Evolutionary conservation across 1,140 invertebrate species (phyloP).

Genomic region (Sminthurinus signatus): DNA sequence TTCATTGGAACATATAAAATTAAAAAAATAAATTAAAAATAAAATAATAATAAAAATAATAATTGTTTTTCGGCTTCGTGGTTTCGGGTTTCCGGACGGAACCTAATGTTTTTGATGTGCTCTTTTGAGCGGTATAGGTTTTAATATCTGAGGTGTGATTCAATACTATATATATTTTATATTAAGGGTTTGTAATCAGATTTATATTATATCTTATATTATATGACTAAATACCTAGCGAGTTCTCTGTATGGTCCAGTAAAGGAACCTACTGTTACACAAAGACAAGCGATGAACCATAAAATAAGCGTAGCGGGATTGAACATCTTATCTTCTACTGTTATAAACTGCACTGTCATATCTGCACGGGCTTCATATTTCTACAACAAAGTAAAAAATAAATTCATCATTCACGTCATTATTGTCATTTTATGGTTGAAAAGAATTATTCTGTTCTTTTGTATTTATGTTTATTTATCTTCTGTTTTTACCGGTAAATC

Average conservation of each 20-base stretch:
- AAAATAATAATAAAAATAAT: too few species aligned
- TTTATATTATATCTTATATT: too few species aligned
- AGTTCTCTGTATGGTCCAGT: conserved; percentile 26
- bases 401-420: neutral
- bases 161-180: too few species aligned
- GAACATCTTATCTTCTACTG: conserved; percentile 11
- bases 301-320: conserved; percentile 20
- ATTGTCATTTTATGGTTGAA: neutral
- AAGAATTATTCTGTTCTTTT: neutral
- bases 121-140: too few species aligned
- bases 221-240: neutral
- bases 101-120: too few species aligned
- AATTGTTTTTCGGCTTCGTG: too few species aligned
- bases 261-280: conserved; percentile 30
- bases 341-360: neutral
- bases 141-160: too few species aligned
- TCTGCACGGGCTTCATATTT: neutral
- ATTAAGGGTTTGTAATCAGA: too few species aligned
- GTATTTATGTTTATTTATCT: neutral
- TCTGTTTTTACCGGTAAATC: neutral
- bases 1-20: too few species aligned
- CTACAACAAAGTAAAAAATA: conserved; percentile 14
- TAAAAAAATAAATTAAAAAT: too few species aligned
- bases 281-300: conserved; percentile 31
- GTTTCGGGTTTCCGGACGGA: too few species aligned